Evolutionary conservation across 1,140 invertebrate genomes (phyloP), one percentile per base, ranked within the genome.

Genomic region (Prorops nasuta): DNA sequence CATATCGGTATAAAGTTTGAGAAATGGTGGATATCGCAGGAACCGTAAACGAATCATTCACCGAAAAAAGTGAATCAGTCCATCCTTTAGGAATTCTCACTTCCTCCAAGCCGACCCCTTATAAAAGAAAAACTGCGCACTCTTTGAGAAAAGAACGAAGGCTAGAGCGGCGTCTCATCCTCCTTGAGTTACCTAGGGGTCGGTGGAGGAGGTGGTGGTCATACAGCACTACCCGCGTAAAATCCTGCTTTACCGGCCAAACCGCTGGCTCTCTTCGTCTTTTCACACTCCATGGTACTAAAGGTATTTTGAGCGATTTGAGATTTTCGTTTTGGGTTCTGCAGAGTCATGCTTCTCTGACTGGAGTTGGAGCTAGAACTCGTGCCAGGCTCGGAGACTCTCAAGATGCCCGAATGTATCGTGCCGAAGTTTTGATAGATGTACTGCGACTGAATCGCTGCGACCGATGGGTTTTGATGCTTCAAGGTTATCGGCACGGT

Each of bases 401-500:
- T 60, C 2, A 78, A 52, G n/a, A 76, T 72, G 0, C 75, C 75
- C 3, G 75, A 76, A 50, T 78, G 74, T 44, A 78, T 76, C 3
- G 75, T 78, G 0, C 75, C 76, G 14, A 76, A 77, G 19, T 78
- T 77, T 38, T 78, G 74, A 34, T 77, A 77, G 44, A 75, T 72
- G 8, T 72, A 74, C 10, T 75, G 74, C 0, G 71, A 58, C 18
- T 72, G 71, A 17, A 72, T 72, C 12, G 67, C 66, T 12, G 75
- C 71, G 17, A 74, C 66, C 2, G 73, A 68, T 0, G 72, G 54
- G 20, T 70, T 74, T 7, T 78, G 74, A 31, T 78, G 76, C 48
- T 78, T 79, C n/a, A 78, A 45, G 1, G 73, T 77, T 20, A 79
- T 79, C 3, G 76, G 77, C 3, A 79, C 77, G 1, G 77, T 79